Conservation (phyloP, 2,113 vertebrate species). For the Tringa solitaria region DNA sequence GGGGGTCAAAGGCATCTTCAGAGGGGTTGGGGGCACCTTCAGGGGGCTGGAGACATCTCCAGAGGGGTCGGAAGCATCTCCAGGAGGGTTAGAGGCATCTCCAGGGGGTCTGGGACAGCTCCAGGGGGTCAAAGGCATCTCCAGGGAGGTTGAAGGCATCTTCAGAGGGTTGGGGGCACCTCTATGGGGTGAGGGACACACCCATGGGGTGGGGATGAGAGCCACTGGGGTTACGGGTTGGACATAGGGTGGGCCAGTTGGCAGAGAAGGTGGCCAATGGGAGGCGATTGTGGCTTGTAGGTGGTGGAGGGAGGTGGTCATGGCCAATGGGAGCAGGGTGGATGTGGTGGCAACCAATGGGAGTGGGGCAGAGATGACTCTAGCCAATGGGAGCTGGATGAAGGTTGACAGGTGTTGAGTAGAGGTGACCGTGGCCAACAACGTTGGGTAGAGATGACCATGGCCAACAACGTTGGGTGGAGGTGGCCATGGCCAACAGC, state of each 20-base stretch:
- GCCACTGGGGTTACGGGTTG: neutral
- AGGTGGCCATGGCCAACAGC: no score
- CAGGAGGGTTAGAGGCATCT: no score
- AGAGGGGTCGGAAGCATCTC: neutral
- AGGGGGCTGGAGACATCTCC: no score
- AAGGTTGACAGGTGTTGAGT: no score
- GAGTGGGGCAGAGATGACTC: neutral
- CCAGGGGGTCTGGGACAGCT: no score
- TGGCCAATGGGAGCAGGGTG: neutral
- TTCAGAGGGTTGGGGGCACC: neutral
- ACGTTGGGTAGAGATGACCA: no score
- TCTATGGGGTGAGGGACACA: neutral
- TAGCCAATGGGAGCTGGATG: neutral
- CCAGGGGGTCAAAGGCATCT: no score
- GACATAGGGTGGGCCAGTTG: neutral
- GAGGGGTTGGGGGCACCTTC: no score
- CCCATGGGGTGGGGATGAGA: neutral
- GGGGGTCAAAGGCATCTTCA: no score
- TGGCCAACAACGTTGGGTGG: no score
- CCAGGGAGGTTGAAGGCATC: neutral
- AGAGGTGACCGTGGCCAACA: no score
- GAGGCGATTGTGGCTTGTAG: neutral
- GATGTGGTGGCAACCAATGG: neutral
- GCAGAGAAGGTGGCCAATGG: neutral
- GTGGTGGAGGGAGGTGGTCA: accelerated